A percentile compares a stretch with the other conserved stretches of the same genome.
Conservation (phyloP, 1,140 invertebrate genomes). For the Ectropis grisescens region DNA sequence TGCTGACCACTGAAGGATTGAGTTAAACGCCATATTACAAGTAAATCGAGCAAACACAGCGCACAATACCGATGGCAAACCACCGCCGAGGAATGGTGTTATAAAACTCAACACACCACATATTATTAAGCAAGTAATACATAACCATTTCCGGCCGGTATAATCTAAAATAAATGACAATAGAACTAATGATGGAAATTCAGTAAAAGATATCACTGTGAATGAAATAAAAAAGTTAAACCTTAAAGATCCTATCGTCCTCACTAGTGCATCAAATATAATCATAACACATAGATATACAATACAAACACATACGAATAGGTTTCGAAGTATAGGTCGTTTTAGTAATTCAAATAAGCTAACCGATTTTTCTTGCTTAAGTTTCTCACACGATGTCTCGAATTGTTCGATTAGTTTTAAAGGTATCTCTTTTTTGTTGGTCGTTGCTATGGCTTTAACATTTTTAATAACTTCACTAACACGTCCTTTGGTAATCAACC, state of each 20-base stretch:
- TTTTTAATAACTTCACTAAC: conserved; percentile 76
- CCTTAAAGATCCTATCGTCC: conserved; percentile 20
- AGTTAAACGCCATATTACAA: conserved; percentile 38
- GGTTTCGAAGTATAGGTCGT: conserved; percentile 27
- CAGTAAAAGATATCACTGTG: conserved; percentile 22
- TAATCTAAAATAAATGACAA: conserved; percentile 25
- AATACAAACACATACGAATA: conserved; percentile 40
- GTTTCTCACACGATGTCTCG: conserved; percentile 20
- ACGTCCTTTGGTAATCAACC: conserved; percentile 76
- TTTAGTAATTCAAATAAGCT: conserved; percentile 34
- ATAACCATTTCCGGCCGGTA: conserved; percentile 25
- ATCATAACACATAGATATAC: conserved; percentile 37
- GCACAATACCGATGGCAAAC: conserved; percentile 35
- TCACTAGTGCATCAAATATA: conserved; percentile 22
- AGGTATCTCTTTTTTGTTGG: conserved; percentile 45
- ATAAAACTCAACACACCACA: conserved; percentile 33
- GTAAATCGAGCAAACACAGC: conserved; percentile 44
- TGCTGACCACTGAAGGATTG: conserved; percentile 42
- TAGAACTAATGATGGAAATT: conserved; percentile 21
- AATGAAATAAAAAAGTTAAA: conserved; percentile 27
- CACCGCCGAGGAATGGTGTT: conserved; percentile 27
- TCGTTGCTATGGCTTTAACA: conserved; percentile 39
- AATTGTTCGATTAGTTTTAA: conserved; percentile 43
- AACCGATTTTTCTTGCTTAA: conserved; percentile 17
- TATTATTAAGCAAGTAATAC: conserved; percentile 17